Conservation (phyloP, 1,140 invertebrate species). For the Megalopta genalis region DNA sequence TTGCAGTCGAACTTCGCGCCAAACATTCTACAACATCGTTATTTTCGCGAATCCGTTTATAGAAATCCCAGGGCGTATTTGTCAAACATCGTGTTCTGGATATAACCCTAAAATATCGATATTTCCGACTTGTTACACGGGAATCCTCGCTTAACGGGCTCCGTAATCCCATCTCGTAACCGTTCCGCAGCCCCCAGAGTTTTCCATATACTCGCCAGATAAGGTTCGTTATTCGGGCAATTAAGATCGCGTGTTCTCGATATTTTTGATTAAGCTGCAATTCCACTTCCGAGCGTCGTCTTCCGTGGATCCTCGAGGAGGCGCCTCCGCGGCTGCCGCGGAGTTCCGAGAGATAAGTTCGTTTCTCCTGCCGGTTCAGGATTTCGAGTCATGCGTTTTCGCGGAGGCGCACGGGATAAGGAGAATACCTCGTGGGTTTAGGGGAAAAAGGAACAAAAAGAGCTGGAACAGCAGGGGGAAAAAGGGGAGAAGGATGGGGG, state of each 20-base stretch:
- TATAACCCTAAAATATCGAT: too few relatives aligned
- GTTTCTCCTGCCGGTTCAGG: neutral
- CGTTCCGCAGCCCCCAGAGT: neutral
- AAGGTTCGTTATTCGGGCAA: slow-evolving; percentile 15
- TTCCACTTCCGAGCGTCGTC: neutral
- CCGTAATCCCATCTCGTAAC: slow-evolving; percentile 8
- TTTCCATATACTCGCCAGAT: slow-evolving; percentile 18
- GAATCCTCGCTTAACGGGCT: neutral
- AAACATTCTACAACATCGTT: too few relatives aligned
- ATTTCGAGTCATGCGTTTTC: slow-evolving; percentile 43
- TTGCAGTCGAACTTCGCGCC: too few relatives aligned
- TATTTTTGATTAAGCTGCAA: slow-evolving; percentile 24
- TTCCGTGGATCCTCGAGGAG: neutral
- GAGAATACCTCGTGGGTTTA: slow-evolving; percentile 22
- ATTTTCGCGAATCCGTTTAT: too few relatives aligned
- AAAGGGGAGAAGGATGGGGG: neutral
- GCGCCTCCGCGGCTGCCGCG: slow-evolving; percentile 12
- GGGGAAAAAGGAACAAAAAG: neutral
- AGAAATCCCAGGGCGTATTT: too few relatives aligned
- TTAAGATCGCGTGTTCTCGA: slow-evolving; percentile 25
- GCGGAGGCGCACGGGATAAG: slow-evolving; percentile 45
- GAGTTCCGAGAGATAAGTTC: slow-evolving; percentile 57
- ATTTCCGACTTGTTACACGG: too few relatives aligned
- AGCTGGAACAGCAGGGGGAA: neutral
- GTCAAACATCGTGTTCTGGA: too few relatives aligned